Evolutionary conservation across 2,113 vertebrate species (phyloP).

Genomic region (Microcebus lehilahytsara): DNA sequence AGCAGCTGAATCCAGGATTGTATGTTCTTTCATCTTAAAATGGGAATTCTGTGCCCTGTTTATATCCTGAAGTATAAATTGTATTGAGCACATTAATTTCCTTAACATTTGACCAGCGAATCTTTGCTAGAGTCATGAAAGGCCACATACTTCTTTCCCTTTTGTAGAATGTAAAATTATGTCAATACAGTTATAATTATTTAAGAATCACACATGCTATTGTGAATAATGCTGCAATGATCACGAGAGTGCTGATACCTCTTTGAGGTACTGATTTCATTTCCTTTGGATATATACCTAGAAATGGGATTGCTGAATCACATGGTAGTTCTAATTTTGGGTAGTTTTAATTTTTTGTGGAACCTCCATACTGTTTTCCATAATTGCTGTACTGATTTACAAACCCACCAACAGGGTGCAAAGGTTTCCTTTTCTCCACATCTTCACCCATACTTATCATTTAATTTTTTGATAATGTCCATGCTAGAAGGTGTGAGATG

Average conservation of each 20-base stretch:
- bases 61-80: background rate
- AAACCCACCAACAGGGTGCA: background rate
- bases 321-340: background rate
- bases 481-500: background rate
- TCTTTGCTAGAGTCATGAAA: constrained; percentile 12
- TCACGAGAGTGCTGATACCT: background rate
- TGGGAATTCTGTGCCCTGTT: background rate
- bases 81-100: constrained; percentile 22
- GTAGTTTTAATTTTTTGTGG: background rate
- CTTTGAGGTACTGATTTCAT: background rate
- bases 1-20: background rate
- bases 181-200: background rate
- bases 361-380: background rate
- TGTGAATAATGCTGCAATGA: background rate
- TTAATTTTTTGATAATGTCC: background rate
- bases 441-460: background rate
- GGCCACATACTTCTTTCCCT: background rate
- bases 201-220: background rate
- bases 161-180: constrained; percentile 5
- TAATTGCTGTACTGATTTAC: background rate
- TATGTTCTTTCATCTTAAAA: background rate
- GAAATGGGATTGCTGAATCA: background rate
- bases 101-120: constrained; percentile 24
- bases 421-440: background rate
- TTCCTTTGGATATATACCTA: background rate